These are phyloP conservation scores for Acrossocheilus fasciatus DNA, from an alignment of 2,797 vertebrate genomes.

Conservation along the genomic window DNA sequence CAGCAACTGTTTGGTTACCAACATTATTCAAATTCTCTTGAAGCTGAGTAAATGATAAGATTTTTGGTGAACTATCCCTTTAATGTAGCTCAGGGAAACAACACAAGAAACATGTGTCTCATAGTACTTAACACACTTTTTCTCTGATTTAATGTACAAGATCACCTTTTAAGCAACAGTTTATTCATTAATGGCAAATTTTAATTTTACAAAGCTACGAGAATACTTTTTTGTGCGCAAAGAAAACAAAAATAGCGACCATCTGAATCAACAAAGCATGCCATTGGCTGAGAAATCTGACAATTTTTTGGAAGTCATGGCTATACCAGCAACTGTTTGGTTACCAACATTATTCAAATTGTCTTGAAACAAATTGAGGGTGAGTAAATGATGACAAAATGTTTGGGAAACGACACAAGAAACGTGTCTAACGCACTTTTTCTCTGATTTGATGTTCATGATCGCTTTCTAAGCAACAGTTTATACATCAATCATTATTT, in stretches of 20 bases:
- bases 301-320: background rate
- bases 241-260: background rate
- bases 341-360: no score
- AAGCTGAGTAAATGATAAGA: background rate
- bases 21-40: background rate
- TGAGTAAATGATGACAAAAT: background rate
- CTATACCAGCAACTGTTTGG: background rate
- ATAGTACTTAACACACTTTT: background rate
- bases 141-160: background rate
- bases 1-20: background rate
- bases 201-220: no score
- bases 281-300: background rate
- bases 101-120: background rate
- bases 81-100: background rate
- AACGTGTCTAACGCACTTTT: background rate
- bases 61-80: background rate
- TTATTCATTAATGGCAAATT: background rate
- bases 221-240: no score
- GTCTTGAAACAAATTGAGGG: background rate
- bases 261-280: slow-evolving; percentile 4
- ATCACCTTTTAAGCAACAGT: background rate
- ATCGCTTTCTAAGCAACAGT: background rate
- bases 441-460: background rate
- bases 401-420: background rate
- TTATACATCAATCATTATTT: background rate